These are phyloP conservation scores for Oceanodroma tethys DNA, from an alignment of 2,113 vertebrate genomes.

Conservation along the genomic window DNA sequence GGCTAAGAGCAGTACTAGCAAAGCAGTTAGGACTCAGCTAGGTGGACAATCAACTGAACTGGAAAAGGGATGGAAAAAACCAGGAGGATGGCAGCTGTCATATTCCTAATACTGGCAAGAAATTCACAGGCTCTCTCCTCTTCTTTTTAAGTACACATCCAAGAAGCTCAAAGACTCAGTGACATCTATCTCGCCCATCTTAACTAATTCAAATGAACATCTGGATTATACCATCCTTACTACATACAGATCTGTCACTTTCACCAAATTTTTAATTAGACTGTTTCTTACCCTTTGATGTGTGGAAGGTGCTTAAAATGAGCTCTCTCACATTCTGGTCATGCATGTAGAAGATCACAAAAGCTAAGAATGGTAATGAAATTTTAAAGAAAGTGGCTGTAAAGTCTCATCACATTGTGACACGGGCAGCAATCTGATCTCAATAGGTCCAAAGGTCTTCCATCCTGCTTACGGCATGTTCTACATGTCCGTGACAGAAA, in stretches of 20 bases:
- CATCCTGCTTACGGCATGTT: background rate
- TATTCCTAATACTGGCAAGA: background rate
- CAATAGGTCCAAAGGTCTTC: background rate
- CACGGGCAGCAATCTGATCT: background rate
- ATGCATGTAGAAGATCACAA: background rate
- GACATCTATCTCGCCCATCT: background rate
- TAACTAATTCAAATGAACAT: background rate
- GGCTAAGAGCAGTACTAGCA: background rate
- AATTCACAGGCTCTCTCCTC: background rate
- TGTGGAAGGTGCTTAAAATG: background rate
- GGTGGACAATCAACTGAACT: background rate
- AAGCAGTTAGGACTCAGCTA: background rate
- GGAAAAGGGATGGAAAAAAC: background rate
- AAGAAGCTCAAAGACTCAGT: background rate
- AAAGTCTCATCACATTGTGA: background rate
- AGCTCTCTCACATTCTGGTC: background rate
- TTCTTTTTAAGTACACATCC: background rate
- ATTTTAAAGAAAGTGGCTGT: background rate
- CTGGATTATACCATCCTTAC: background rate
- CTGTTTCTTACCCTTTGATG: background rate
- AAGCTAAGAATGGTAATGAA: background rate
- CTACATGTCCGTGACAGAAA: background rate
- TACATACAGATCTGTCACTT: background rate
- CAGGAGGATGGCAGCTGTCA: background rate
- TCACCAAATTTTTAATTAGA: background rate